Conservation (phyloP, 2,113 vertebrate genomes). For the Mobula birostris region DNA sequence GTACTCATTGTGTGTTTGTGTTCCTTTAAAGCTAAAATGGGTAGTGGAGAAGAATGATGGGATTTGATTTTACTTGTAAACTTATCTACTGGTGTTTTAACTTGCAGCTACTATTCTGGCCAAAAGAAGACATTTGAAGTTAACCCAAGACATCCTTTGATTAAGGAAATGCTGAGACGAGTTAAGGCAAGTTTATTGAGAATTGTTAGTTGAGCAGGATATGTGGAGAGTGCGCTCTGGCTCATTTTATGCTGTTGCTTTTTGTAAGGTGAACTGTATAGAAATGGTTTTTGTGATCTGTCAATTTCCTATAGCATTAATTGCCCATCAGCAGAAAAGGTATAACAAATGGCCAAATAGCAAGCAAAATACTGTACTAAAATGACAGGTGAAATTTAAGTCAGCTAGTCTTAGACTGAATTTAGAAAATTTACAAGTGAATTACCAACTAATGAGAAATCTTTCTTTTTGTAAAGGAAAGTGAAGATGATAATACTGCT, state of each 20-base stretch:
- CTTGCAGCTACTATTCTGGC: conserved; percentile 84
- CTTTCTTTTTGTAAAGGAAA: conserved; percentile 55
- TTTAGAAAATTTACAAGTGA: background rate
- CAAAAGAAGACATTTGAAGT: conserved; percentile 98
- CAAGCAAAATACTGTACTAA: background rate
- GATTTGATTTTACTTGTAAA: background rate
- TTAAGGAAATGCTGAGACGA: conserved; percentile 86
- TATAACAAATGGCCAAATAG: background rate
- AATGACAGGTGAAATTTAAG: background rate
- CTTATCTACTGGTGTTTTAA: background rate
- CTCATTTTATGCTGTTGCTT: background rate
- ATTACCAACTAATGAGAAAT: background rate
- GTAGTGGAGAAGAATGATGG: background rate
- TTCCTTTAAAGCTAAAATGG: background rate
- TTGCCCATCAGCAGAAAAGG: background rate
- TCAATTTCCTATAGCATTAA: background rate
- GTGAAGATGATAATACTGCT: conserved; percentile 85
- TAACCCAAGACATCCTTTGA: conserved; percentile 90
- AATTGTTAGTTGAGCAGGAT: background rate
- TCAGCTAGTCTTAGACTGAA: background rate
- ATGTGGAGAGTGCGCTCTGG: background rate
- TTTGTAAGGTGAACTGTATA: background rate
- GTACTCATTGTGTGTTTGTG: background rate
- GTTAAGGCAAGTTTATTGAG: conserved; percentile 63
- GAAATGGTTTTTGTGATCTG: background rate